Conservation (phyloP, 2,797 vertebrate genomes). For the Denticeps clupeoides region DNA sequence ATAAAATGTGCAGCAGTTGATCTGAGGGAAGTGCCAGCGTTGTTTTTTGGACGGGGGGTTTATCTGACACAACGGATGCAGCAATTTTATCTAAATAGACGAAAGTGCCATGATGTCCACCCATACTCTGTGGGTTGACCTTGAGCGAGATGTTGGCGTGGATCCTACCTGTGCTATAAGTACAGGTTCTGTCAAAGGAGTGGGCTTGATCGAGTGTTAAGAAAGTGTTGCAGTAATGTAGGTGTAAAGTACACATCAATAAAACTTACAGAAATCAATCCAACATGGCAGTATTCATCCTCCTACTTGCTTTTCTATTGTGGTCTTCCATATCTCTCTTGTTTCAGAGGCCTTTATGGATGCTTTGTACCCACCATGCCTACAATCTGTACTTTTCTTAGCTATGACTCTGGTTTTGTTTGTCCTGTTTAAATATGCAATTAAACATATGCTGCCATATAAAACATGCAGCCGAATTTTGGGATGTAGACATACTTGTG, state of each 20-base stretch:
- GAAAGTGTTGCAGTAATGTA: neutral
- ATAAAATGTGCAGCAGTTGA: conserved; percentile 55
- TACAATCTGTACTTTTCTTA: neutral
- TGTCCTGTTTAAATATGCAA: too few relatives aligned
- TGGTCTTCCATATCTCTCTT: neutral
- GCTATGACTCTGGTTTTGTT: too few relatives aligned
- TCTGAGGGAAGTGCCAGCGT: conserved; percentile 42
- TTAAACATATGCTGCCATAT: too few relatives aligned
- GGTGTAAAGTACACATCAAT: conserved; percentile 13
- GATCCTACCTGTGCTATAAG: conserved; percentile 11
- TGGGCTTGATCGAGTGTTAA: neutral
- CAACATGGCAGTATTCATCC: conserved; percentile 12
- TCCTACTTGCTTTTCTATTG: neutral
- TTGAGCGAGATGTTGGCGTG: conserved; percentile 46
- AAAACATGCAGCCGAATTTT: too few relatives aligned
- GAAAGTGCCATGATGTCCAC: conserved; percentile 56
- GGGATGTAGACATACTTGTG: too few relatives aligned
- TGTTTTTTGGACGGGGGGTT: conserved; percentile 43
- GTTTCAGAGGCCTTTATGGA: neutral
- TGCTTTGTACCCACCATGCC: neutral
- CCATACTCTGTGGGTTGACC: conserved; percentile 55
- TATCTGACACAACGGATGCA: conserved; percentile 68
- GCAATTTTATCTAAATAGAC: conserved; percentile 68
- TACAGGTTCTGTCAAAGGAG: conserved; percentile 4
- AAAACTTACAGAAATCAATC: conserved; percentile 16